Evolutionary conservation across 2,113 vertebrate genomes (phyloP), one percentile per base, ranked within the genome.

Genomic region (Myocastor coypus): DNA sequence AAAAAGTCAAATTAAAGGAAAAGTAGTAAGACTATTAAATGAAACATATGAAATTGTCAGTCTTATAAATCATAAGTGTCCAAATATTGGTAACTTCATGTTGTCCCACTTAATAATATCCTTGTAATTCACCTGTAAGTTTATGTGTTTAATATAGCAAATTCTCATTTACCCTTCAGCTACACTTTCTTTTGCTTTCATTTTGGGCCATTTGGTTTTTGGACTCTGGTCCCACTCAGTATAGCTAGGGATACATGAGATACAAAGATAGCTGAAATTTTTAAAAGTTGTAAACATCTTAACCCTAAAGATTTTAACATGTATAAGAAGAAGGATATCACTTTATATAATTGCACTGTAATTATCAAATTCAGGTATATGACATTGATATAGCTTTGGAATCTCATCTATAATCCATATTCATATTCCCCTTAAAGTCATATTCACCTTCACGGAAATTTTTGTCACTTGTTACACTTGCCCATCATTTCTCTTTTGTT

Each of bases 131-230:
- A 78, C 17, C 32, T 46, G 22, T 40, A 63, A 86, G 50, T 28
- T 90, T n/a, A 0, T 61, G 77, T 66, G 55, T 80, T 89, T 81
- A 85, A 69, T 40, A 42, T 7, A 77, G 14, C 75, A 1, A 64
- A 37, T 92, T 88, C 30, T 75, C 63, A 81, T 52, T 89, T 77
- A 89, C 1, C 8, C 46, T 77, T 92, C 26, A 71, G 12, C 66
- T 81, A 82, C 77, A 88, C 88, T 78, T 37, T 87, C n/a, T 64
- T 91, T 30, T 91, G 28, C 55, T 83, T 66, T 66, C 7, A 91
- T 83, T 80, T 52, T 69, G 3, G 40, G 75, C 50, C n/a, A 91
- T 42, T 93, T 66, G 83, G 52, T 8, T 86, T 66, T 16, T 24
- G 34, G 3, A 30, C 52, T 73, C 24, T 59, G 24, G 17, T 42